These are phyloP conservation scores for Nerophis lumbriciformis DNA, from an alignment of 2,113 vertebrate species.

Conservation along the genomic window DNA sequence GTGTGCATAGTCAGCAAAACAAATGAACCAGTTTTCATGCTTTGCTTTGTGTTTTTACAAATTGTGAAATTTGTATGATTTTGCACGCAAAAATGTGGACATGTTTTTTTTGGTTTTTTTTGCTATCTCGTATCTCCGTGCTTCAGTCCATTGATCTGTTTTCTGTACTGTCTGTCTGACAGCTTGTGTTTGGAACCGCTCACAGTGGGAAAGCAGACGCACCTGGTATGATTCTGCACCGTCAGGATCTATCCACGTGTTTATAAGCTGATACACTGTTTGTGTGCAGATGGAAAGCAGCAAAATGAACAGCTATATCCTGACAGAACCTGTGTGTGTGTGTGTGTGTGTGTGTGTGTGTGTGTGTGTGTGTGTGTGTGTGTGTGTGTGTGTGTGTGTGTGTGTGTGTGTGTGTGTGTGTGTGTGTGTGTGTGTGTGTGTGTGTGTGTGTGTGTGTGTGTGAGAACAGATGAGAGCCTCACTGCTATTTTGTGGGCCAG, in stretches of 20 bases:
- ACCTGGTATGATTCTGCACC: constrained; percentile 21
- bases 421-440: neutral
- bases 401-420: neutral
- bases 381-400: constrained; percentile 2
- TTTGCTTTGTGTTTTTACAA: neutral
- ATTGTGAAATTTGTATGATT: neutral
- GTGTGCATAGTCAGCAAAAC: neutral
- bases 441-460: constrained; percentile 1
- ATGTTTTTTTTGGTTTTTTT: neutral
- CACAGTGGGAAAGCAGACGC: constrained; percentile 15
- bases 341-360: constrained; percentile 5
- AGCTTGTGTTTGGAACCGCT: constrained; percentile 5
- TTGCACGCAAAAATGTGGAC: neutral
- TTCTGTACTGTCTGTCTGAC: constrained; percentile 6
- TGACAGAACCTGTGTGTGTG: constrained; percentile 13
- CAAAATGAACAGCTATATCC: constrained; percentile 32
- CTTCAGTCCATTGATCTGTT: constrained; percentile 1
- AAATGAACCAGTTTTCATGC: neutral
- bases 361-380: constrained; percentile 3
- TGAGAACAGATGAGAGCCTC: constrained; percentile 9
- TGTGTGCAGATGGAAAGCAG: constrained; percentile 8
- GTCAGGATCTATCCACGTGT: constrained; percentile 16
- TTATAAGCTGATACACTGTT: neutral
- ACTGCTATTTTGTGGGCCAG: constrained; percentile 51
- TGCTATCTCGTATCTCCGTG: neutral